These are phyloP conservation scores for Drosophila subsilvestris DNA, from an alignment of 2,888 invertebrate genomes.

Conservation along the genomic window DNA sequence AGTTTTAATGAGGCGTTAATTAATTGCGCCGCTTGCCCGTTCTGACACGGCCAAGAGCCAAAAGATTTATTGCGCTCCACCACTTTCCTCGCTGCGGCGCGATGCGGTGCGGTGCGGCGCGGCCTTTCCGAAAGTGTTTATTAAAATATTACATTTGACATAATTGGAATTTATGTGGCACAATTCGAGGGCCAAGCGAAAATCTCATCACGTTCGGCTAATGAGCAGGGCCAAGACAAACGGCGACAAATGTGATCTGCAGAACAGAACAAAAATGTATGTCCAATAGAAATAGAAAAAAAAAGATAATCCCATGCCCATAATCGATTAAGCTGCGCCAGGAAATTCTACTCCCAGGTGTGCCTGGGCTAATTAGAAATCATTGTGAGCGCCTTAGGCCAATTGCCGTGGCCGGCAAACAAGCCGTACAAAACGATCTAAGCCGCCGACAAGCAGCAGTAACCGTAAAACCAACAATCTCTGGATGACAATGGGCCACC, in stretches of 20 bases:
- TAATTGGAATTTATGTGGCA: slow-evolving; percentile 81
- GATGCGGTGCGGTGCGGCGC: slow-evolving; percentile 7
- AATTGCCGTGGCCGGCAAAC: slow-evolving; percentile 66
- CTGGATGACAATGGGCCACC: slow-evolving; percentile 16
- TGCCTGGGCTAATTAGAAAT: slow-evolving; percentile 78
- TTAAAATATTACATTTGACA: slow-evolving; percentile 83
- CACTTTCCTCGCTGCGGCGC: slow-evolving; percentile 9
- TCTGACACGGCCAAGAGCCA: slow-evolving; percentile 67
- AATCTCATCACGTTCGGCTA: slow-evolving; percentile 36
- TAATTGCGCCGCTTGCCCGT: slow-evolving; percentile 80
- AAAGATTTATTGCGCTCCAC: slow-evolving; percentile 70
- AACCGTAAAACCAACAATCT: slow-evolving; percentile 10
- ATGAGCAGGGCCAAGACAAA: slow-evolving; percentile 19
- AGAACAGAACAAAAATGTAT: not conserved
- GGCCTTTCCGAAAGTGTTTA: slow-evolving; percentile 78
- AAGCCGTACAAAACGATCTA: slow-evolving; percentile 36
- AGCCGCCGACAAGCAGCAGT: slow-evolving; percentile 21
- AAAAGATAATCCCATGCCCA: not conserved
- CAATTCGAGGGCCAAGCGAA: slow-evolving; percentile 28
- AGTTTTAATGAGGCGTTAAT: slow-evolving; percentile 82
- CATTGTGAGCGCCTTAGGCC: slow-evolving; percentile 75
- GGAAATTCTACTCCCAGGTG: not conserved
- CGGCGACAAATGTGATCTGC: slow-evolving; percentile 21
- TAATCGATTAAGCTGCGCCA: not conserved
- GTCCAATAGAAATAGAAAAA: slow-evolving; percentile 1